A percentile compares a stretch with the other conserved stretches of the same genome.
Evolutionary conservation across 2,113 vertebrate species (phyloP).

Genomic region (Pelecanus crispus): DNA sequence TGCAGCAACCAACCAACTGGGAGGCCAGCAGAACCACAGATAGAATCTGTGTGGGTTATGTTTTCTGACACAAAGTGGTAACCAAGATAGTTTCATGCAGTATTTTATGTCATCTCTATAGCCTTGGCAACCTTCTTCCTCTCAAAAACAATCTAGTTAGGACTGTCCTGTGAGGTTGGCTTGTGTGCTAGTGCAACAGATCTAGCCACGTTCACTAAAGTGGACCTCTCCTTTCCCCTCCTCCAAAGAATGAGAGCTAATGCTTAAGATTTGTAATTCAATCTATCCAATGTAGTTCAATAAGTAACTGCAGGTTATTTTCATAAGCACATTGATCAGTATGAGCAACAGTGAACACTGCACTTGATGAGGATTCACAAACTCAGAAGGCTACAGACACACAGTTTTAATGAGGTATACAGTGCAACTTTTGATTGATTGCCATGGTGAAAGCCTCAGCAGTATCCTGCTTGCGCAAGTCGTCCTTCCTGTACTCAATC

Average conservation of each 20-base stretch:
- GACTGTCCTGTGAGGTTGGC: not conserved
- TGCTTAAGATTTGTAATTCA: not conserved
- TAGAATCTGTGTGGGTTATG: accelerated
- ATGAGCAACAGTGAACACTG: not conserved
- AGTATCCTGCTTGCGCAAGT: not conserved
- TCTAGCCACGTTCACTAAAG: not conserved
- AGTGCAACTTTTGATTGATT: not conserved
- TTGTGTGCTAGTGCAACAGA: not conserved
- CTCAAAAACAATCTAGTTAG: not conserved
- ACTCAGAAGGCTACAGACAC: not conserved
- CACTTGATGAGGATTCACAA: not conserved
- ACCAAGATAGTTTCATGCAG: not conserved
- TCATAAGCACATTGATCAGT: not conserved
- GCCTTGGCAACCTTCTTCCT: not conserved
- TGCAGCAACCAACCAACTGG: not conserved
- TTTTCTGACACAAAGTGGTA: not conserved
- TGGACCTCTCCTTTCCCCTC: not conserved
- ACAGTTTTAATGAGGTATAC: not conserved
- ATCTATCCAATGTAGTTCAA: too few species aligned
- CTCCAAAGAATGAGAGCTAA: not conserved
- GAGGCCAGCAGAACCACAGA: not conserved
- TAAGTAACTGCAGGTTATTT: not conserved
- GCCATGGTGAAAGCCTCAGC: not conserved
- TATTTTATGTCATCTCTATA: not conserved
- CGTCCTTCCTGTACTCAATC: not conserved